phyloP scores from a whole-genome alignment of 2,113 vertebrate genomes.

The Atherinomorus stipes region DNA sequence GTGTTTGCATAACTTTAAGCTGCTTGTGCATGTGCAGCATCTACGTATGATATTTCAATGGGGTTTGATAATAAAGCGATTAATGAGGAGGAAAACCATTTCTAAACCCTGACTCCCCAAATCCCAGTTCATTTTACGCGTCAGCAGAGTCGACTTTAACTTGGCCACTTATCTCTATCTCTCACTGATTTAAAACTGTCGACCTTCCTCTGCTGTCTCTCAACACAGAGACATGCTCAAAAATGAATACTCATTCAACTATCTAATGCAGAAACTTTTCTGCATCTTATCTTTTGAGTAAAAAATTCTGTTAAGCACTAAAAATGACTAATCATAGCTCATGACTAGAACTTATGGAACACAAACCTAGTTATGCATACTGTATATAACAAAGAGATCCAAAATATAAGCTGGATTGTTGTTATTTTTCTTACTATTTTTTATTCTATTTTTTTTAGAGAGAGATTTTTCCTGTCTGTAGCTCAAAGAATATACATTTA shows the following conservation, averaged over 20 bases:
- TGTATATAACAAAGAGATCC: neutral
- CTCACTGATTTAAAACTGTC: constrained; percentile 55
- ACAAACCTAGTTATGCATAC: no score
- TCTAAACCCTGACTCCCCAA: constrained; percentile 68
- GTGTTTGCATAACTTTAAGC: constrained; percentile 3
- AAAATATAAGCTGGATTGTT: neutral
- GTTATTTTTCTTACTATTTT: neutral
- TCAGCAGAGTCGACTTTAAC: constrained; percentile 58
- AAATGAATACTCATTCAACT: neutral
- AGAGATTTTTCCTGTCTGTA: neutral
- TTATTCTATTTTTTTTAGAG: neutral
- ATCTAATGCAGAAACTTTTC: neutral
- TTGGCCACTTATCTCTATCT: constrained; percentile 43
- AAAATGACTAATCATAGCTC: neutral
- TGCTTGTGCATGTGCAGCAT: neutral
- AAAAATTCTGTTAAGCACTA: neutral
- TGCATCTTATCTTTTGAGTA: neutral
- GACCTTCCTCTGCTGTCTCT: constrained; percentile 4
- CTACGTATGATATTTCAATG: constrained; percentile 31
- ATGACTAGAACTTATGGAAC: neutral
- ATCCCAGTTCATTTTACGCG: constrained; percentile 80
- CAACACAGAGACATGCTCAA: constrained; percentile 7
- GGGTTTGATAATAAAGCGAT: constrained; percentile 67
- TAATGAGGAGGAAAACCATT: constrained; percentile 77
- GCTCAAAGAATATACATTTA: constrained; percentile 10